Base-by-base conservation (phyloP, 2,113 vertebrate genomes). In the Vireo altiloquus region DNA sequence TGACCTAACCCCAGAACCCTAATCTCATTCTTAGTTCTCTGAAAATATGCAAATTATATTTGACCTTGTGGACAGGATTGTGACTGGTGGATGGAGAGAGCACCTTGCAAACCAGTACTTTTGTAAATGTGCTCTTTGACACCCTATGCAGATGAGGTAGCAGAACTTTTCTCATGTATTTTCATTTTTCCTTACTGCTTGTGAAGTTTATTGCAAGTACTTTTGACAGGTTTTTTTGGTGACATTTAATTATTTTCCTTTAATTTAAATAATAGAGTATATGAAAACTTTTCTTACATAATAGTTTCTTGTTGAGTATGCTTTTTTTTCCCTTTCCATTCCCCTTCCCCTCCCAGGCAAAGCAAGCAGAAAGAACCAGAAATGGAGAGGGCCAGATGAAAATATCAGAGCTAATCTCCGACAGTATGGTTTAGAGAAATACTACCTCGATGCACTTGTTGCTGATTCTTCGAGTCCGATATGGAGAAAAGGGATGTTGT, bases 341-440 rank as follows among this genome's bases (percentile, higher is more conserved):
- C 25, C 30, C 8, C 8, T 37, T 30, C 4, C 10, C 5, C 6
- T 11, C 52, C 35, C 84, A 99, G 99, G 99, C 82, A 99, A 99
- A 92, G 99, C 99, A 25, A 99, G 98, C 96, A 98, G 99, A 89
- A 99, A 98, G 97, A 99, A 99, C 96, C 99, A 99, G 96, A 99
- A 99, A 81, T 99, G 99, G 99, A 98, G 99, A 96, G 99, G 99
- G 50, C 99, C 99, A 1, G 99, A 99, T 97, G 99, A 99, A 96
- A 99, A 99, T 52, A 99, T 99, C 93, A 97, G 98, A 97, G 99
- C 99, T 60, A 99, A 99, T 92, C 98, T 99, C 78, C 97, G 99
- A 17, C 99, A 99, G 83, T 99, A 99, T 44, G 99, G 98, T 37
- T 97, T 98, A 74, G 99, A 99, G 97, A 97, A 98, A 44, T 97